phyloP scores from a whole-genome alignment of 2,888 invertebrate genomes.

The Yponomeuta evonymella region DNA sequence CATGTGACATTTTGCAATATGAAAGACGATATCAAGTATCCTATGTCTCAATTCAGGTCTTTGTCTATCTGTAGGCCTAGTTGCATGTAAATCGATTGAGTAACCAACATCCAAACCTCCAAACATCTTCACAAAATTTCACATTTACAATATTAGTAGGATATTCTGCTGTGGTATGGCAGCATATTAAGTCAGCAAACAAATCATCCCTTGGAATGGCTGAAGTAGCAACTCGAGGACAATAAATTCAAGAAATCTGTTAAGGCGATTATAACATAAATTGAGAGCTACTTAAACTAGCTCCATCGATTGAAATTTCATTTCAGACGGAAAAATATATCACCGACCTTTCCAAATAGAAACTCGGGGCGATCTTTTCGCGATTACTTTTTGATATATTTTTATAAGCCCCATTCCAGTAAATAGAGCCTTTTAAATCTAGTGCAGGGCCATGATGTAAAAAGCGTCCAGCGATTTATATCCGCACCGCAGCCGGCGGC shows the following conservation, averaged over 20 bases:
- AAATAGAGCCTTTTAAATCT: slow-evolving; percentile 22
- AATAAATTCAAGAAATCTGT: not conserved
- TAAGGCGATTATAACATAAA: not conserved
- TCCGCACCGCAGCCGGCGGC: slow-evolving; percentile 27
- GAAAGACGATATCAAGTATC: too few species aligned
- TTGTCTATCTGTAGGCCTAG: too few species aligned
- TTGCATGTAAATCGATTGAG: too few species aligned
- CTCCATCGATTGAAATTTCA: not conserved
- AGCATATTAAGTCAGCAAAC: too few species aligned
- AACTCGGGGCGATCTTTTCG: not conserved
- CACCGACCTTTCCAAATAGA: not conserved
- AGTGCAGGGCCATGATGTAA: slow-evolving; percentile 19
- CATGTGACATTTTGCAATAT: too few species aligned
- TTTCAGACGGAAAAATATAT: not conserved
- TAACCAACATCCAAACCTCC: too few species aligned
- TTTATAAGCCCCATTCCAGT: slow-evolving; percentile 19
- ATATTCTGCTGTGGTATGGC: too few species aligned
- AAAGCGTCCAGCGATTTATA: slow-evolving; percentile 40
- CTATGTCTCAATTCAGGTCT: too few species aligned
- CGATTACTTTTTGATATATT: slow-evolving; percentile 16
- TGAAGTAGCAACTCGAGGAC: too few species aligned
- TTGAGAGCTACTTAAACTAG: not conserved
- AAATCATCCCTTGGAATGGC: too few species aligned
- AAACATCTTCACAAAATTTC: too few species aligned
- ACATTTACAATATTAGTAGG: too few species aligned